Evolutionary conservation across 2,797 vertebrate genomes (phyloP), one percentile per base, ranked within the genome.

Genomic region (Podarcis lilfordi): DNA sequence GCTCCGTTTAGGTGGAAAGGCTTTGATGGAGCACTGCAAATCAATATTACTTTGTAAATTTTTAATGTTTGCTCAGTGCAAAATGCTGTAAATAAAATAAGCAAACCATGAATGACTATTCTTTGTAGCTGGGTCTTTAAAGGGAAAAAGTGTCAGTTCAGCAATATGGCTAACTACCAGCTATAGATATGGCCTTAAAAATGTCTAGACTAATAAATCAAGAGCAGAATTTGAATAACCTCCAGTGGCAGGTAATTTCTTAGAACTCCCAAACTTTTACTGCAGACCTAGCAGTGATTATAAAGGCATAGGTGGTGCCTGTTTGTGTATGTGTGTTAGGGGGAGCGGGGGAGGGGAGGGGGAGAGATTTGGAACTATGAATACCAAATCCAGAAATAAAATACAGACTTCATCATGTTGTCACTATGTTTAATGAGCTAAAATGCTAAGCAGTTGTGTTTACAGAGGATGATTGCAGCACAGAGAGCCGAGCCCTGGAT

Each of bases 141-240:
- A 82, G 25, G n/a, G 90, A 96, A 92, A 95, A 97, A 97, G 93
- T 96, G 97, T 94, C 95, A 92, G 94, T 94, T 97, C 97, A 97
- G 97, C 97, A 97, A 89, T 96, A 95, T 93, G 94, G 94, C 96
- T 95, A 96, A 97, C 96, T 95, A 95, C 95, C 94, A 25, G 92
- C 96, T 95, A 94, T 95, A 93, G 95, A 94, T 79, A 96, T 84
- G 95, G 96, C 96, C 96, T 96, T 97, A 97, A 97, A 97, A 92
- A 97, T 96, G 97, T 97, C 97, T 95, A 84, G 93, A 86, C 95
- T 97, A 97, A 97, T 97, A 97, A 96, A 97, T 97, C 97, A 97
- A 95, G 91, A 85, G 66, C 50, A 82, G 93, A 95, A 96, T 97
- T 97, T 97, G 96, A 97, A 96, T 96, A 97, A 97, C 97, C 96